phyloP scores from a whole-genome alignment of 2,113 vertebrate species.

The Hiodon tergisus region DNA sequence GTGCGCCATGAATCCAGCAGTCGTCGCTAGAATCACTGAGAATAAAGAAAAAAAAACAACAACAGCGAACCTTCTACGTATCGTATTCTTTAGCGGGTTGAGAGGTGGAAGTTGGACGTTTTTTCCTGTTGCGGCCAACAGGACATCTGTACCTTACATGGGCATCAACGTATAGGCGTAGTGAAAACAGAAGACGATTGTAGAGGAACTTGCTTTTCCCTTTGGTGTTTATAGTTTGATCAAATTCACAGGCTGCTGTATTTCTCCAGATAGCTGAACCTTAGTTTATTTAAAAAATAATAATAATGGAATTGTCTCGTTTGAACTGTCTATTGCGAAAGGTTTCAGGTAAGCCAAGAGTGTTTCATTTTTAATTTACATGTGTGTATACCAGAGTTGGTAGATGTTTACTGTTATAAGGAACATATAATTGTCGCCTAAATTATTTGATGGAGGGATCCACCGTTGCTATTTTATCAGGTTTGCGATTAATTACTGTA shows the following conservation, averaged over 20 bases:
- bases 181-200: background rate
- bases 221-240: background rate
- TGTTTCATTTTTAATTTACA: background rate
- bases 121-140: background rate
- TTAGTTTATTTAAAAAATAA: background rate
- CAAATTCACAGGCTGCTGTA: too few relatives aligned
- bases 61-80: background rate
- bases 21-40: background rate
- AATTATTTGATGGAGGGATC: too few relatives aligned
- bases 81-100: background rate
- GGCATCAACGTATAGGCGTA: background rate
- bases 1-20: background rate
- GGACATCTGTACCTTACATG: background rate
- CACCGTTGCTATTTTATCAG: background rate
- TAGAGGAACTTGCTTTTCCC: background rate
- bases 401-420: background rate
- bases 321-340: background rate
- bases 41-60: background rate
- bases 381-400: background rate
- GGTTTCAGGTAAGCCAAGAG: slow-evolving; percentile 1
- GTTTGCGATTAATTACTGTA: background rate
- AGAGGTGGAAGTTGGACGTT: background rate
- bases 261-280: background rate
- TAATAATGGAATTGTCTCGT: slow-evolving; percentile 15
- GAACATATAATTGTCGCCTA: too few relatives aligned